Evolutionary conservation across 2,888 invertebrate genomes (phyloP).

Genomic region (Augiades crinisus): DNA sequence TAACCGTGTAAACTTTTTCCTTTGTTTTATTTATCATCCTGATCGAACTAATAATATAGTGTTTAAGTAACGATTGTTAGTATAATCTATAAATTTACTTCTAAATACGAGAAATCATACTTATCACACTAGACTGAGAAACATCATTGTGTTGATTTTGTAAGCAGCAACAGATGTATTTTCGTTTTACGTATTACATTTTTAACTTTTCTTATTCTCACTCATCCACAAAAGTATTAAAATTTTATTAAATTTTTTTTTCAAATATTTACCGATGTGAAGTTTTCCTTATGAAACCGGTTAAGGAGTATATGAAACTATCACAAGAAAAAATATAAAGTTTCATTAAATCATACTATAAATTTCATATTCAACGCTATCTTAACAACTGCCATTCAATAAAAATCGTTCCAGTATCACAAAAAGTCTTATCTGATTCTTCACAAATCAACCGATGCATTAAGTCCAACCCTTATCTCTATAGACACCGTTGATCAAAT

Average conservation of each 20-base stretch:
- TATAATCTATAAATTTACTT: background rate
- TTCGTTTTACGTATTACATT: too few species aligned
- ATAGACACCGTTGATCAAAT: constrained; percentile 53
- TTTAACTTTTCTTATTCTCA: too few species aligned
- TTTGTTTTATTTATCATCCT: background rate
- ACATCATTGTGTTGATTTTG: too few species aligned
- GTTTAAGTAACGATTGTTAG: background rate
- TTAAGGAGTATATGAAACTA: too few species aligned
- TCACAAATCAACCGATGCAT: constrained; percentile 52
- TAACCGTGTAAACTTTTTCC: constrained; percentile 16
- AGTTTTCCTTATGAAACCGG: too few species aligned
- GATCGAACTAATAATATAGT: background rate
- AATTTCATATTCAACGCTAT: background rate
- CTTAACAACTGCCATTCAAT: background rate
- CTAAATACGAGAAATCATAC: too few species aligned
- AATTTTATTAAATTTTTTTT: too few species aligned
- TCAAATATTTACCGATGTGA: too few species aligned
- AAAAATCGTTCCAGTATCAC: background rate
- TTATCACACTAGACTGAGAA: too few species aligned
- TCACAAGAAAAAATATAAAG: too few species aligned
- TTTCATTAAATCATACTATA: background rate
- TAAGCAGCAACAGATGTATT: too few species aligned
- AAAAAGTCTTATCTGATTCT: constrained; percentile 49
- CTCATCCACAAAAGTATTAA: too few species aligned
- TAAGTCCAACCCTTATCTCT: constrained; percentile 41